These are phyloP conservation scores for Chalcis sispes DNA, from an alignment of 2,888 invertebrate genomes.

Conservation along the genomic window DNA sequence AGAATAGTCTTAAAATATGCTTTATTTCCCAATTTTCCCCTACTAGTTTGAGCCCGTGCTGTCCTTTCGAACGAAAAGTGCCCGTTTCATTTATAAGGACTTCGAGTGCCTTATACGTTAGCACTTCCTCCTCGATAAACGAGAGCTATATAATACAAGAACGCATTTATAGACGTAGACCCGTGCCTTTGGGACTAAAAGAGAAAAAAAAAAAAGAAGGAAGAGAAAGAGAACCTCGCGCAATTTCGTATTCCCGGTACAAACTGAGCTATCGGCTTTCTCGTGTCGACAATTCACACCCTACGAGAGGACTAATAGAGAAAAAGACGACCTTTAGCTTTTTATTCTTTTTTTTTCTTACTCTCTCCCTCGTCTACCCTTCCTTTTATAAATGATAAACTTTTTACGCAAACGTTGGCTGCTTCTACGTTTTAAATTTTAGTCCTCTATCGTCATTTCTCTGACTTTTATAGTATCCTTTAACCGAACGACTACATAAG, in stretches of 20 bases:
- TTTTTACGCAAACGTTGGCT: no score
- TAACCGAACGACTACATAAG: not conserved
- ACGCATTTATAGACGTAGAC: slow-evolving; percentile 16
- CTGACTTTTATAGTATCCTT: no score
- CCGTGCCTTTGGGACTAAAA: not conserved
- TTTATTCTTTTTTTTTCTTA: not conserved
- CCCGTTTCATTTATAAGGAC: no score
- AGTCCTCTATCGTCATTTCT: no score
- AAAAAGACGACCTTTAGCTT: not conserved
- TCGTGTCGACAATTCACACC: not conserved
- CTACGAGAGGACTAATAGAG: not conserved
- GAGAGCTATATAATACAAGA: not conserved
- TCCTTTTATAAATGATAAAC: no score
- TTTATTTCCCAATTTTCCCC: no score
- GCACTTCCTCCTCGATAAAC: not conserved
- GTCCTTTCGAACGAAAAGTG: no score
- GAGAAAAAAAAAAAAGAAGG: no score
- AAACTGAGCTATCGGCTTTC: not conserved
- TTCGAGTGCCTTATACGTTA: not conserved
- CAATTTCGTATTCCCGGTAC: slow-evolving; percentile 28
- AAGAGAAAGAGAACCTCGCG: not conserved
- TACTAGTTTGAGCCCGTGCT: no score
- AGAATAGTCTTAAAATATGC: no score
- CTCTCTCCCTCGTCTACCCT: not conserved
- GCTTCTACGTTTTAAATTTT: no score